Base-by-base conservation (phyloP, 2,113 vertebrate genomes). In the Sorex araneus region DNA sequence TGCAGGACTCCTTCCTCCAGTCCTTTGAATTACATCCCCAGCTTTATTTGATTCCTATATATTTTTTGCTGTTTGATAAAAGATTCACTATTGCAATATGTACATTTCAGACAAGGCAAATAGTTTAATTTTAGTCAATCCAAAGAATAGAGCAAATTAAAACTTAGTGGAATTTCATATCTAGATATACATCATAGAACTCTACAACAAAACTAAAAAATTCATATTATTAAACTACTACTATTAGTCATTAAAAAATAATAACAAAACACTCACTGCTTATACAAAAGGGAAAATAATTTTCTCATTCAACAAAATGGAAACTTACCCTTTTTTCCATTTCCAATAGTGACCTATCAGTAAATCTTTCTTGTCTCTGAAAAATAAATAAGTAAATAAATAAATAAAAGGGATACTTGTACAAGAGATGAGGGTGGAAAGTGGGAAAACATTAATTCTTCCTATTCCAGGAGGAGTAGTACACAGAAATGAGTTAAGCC, bases 321-420 rank as follows among this genome's bases (percentile, higher is more conserved):
- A 97, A 91, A 96, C 98, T 99, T 98, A 99, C 99, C 99, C 99
- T 99, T 99, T 99, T 99, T 98, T 99, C 99, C 98, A 99, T 99
- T 98, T 99, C 99, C 94, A 99, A 98, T 97, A 99, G 98, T 92
- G 99, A 99, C 97, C 99, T 98, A 97, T 99, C 99, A 94, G 99
- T 98, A 97, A 98, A 99, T 96, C 99, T 99, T 97, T 99, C 99
- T 98, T 99, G 99, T 97, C 99, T 99, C 99, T 99, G 98, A 75
- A 98, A 98, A 7, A 95, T 16, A 97, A 92, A 67, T 92, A 93
- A 80, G 77, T 96, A 97, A 91, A 87, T 43, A 95, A 94, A 28
- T 9, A 66, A 12, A 28, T 10, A 30, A 77, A 94, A 28, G 16
- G 92, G 70, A 1, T 91, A 60, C 19, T 67, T 88, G 43, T 43